Conservation (phyloP, 1,140 invertebrate species). For the Drosophila trapezifrons region DNA sequence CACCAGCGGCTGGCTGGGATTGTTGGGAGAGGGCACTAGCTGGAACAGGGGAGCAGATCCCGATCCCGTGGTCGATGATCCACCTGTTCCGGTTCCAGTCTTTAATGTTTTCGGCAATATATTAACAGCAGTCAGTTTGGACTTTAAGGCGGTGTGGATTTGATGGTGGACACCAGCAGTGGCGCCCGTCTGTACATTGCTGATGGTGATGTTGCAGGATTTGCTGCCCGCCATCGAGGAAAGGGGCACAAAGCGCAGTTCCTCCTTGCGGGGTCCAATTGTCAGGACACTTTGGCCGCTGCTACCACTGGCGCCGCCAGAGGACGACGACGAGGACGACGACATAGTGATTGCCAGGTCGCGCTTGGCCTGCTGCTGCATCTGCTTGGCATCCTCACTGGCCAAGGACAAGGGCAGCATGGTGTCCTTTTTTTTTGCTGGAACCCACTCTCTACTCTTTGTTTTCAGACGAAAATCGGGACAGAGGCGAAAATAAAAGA, state of each 20-base stretch:
- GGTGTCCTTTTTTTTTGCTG: neutral
- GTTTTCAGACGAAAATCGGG: slow-evolving; percentile 5
- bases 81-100: neutral
- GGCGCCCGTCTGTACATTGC: slow-evolving; percentile 25
- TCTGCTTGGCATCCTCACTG: slow-evolving; percentile 36
- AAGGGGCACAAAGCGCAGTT: slow-evolving; percentile 62
- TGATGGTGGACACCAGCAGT: slow-evolving; percentile 18
- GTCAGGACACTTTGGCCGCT: slow-evolving; percentile 7
- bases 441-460: slow-evolving; percentile 7
- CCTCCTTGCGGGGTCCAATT: slow-evolving; percentile 35
- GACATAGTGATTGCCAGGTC: slow-evolving; percentile 28
- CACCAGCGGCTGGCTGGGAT: slow-evolving; percentile 31
- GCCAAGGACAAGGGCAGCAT: slow-evolving; percentile 57
- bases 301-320: slow-evolving; percentile 1
- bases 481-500: neutral
- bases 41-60: slow-evolving; percentile 50
- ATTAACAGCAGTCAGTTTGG: slow-evolving; percentile 54
- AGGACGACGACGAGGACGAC: slow-evolving; percentile 16
- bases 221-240: slow-evolving; percentile 52
- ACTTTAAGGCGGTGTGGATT: slow-evolving; percentile 37
- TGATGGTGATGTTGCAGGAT: slow-evolving; percentile 57
- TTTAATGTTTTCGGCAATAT: slow-evolving; percentile 25
- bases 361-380: slow-evolving; percentile 32
- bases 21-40: slow-evolving; percentile 31
- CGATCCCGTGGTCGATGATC: slow-evolving; percentile 1